Evolutionary conservation across 2,113 vertebrate genomes (phyloP).

Genomic region (Tricholaema leucomelas): DNA sequence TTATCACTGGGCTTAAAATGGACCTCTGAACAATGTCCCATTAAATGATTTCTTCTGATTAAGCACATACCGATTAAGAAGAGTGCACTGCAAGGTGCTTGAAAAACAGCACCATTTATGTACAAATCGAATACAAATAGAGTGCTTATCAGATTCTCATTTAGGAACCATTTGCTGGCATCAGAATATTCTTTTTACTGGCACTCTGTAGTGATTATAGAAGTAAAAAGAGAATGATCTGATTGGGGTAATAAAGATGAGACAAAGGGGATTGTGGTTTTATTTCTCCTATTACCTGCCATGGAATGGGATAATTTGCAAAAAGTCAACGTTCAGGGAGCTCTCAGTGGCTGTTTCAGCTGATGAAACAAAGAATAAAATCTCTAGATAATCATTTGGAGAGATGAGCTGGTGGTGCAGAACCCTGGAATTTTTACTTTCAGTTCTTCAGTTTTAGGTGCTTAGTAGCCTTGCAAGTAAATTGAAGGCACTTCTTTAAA

Average conservation of each 20-base stretch:
- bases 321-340: neutral
- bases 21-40: slow-evolving; percentile 23
- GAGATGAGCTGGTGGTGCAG: neutral
- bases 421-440: neutral
- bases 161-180: slow-evolving; percentile 41
- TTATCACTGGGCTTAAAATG: slow-evolving; percentile 38
- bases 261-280: neutral
- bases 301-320: neutral
- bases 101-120: slow-evolving; percentile 38
- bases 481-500: neutral
- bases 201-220: neutral
- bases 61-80: slow-evolving; percentile 46
- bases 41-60: slow-evolving; percentile 65
- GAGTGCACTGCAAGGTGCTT: slow-evolving; percentile 3
- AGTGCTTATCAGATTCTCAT: slow-evolving; percentile 23
- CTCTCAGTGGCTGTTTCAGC: neutral
- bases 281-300: slow-evolving; percentile 10
- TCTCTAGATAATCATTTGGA: neutral
- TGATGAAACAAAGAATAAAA: slow-evolving; percentile 22
- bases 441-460: neutral
- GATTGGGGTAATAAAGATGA: slow-evolving; percentile 6
- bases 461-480: neutral
- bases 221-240: neutral
- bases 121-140: slow-evolving; percentile 44
- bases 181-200: slow-evolving; percentile 17